phyloP scores from a whole-genome alignment of 2,888 invertebrate species.

The Trypoxylon attenuatum region DNA sequence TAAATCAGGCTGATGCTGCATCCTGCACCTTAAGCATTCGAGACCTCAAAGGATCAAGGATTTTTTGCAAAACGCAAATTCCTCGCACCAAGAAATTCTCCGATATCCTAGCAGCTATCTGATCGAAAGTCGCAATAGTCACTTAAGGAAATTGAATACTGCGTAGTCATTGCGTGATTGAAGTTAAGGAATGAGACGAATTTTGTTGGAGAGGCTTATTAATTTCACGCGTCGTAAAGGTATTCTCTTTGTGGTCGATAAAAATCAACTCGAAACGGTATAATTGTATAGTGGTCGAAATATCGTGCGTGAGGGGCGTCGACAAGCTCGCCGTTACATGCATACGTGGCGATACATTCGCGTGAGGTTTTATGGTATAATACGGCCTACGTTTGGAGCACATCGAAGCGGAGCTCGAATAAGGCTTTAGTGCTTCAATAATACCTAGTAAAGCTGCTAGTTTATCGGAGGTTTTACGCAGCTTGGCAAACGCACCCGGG shows the following conservation, averaged over 20 bases:
- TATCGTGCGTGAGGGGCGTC: constrained; percentile 13
- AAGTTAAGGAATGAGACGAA: no score
- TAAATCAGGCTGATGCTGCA: not conserved
- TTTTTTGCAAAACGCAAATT: not conserved
- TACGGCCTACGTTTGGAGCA: constrained; percentile 29
- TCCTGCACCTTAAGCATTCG: not conserved
- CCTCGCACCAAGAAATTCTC: not conserved
- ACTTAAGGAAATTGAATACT: no score
- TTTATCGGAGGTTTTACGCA: constrained; percentile 59
- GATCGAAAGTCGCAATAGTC: no score
- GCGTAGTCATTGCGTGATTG: no score
- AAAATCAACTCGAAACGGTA: not conserved
- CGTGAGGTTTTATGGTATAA: constrained; percentile 52
- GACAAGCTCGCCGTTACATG: constrained; percentile 21
- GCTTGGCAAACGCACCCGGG: constrained; percentile 24
- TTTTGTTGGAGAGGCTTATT: no score
- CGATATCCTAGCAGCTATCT: no score
- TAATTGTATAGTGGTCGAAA: constrained; percentile 28
- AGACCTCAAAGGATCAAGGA: no score
- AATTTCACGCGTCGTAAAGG: no score
- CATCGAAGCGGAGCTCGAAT: constrained; percentile 42
- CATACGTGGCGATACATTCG: constrained; percentile 25
- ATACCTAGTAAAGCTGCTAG: constrained; percentile 53
- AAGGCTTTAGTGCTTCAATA: constrained; percentile 56
- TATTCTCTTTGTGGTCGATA: no score